phyloP scores from a whole-genome alignment of 2,888 invertebrate species.

The Hypomecis punctinalis region DNA sequence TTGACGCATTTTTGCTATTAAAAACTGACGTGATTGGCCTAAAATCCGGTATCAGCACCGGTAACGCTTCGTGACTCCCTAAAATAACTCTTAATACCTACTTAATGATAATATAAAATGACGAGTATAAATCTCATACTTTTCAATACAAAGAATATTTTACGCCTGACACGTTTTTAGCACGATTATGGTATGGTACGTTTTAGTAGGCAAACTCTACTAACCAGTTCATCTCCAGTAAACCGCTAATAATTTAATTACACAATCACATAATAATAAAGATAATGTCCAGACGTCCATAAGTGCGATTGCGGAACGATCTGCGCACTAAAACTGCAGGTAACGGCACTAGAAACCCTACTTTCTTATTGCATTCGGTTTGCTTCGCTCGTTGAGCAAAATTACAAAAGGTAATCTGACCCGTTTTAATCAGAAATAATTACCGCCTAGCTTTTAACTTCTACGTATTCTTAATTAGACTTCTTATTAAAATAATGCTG shows the following conservation, averaged over 20 bases:
- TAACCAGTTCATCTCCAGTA: neutral
- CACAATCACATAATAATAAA: conserved; percentile 23
- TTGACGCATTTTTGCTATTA: no score
- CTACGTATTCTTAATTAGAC: neutral
- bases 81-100: no score
- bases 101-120: no score
- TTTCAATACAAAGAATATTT: no score
- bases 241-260: conserved; percentile 28
- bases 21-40: no score
- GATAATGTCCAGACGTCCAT: conserved; percentile 13
- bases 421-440: conserved; percentile 4
- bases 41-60: no score
- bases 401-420: conserved; percentile 14
- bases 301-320: conserved; percentile 7
- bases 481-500: neutral
- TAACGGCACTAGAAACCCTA: conserved; percentile 13
- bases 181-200: no score
- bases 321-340: conserved; percentile 25
- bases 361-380: conserved; percentile 19
- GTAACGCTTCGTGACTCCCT: no score
- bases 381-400: conserved; percentile 13
- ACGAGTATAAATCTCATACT: no score
- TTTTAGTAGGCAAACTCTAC: no score
- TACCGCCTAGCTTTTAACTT: neutral
- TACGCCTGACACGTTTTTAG: no score